These are phyloP conservation scores for Megaustenia siamemsis DNA, from an alignment of 2,888 invertebrate genomes.

Conservation along the genomic window DNA sequence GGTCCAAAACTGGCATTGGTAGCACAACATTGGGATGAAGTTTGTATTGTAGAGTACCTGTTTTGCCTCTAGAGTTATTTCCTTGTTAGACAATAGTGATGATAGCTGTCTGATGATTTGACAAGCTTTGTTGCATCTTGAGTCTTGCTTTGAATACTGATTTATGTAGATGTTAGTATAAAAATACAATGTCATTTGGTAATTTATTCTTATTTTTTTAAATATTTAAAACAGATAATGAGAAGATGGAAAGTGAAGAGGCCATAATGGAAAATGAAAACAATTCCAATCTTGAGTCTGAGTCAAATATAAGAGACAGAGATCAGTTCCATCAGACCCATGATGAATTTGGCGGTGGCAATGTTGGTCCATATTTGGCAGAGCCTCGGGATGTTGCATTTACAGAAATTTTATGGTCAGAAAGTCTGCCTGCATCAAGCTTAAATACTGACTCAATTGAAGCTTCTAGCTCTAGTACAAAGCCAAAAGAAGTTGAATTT, in stretches of 20 bases:
- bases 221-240: background rate
- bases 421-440: background rate
- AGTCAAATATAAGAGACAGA: slow-evolving; percentile 34
- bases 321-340: slow-evolving; percentile 8
- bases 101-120: too few relatives aligned
- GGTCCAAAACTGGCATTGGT: too few relatives aligned
- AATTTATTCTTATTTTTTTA: background rate
- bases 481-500: too few relatives aligned
- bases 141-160: too few relatives aligned
- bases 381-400: background rate
- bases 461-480: background rate
- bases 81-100: too few relatives aligned
- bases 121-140: too few relatives aligned
- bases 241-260: slow-evolving; percentile 53
- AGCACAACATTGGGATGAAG: too few relatives aligned
- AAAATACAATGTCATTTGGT: too few relatives aligned
- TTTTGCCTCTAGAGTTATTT: too few relatives aligned
- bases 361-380: background rate
- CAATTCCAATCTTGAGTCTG: slow-evolving; percentile 54
- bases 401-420: background rate
- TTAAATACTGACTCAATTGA: background rate
- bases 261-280: slow-evolving; percentile 60
- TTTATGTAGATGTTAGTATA: too few relatives aligned
- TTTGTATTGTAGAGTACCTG: too few relatives aligned
- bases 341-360: background rate